phyloP scores from a whole-genome alignment of 2,113 vertebrate species.

The Phainopepla nitens region DNA sequence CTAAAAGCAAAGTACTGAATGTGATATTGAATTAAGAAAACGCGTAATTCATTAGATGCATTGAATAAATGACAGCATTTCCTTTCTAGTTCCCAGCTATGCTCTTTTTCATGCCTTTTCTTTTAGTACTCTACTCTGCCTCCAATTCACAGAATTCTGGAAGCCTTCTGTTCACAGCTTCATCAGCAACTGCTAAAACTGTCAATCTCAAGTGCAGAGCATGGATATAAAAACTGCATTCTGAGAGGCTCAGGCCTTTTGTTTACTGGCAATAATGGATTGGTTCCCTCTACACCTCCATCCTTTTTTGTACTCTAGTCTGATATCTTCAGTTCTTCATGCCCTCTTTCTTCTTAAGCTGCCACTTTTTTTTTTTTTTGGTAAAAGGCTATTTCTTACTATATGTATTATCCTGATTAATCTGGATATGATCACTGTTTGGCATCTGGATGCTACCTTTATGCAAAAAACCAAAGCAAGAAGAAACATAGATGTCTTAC shows the following conservation, averaged over 20 bases:
- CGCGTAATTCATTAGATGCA: fast-evolving
- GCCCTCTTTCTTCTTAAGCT: neutral
- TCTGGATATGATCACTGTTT: neutral
- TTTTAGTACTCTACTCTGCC: neutral
- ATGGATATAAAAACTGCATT: neutral
- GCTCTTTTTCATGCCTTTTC: neutral
- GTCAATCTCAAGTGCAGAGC: neutral
- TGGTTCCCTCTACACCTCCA: neutral
- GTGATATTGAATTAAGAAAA: neutral
- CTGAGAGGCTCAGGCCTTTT: neutral
- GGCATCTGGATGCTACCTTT: neutral
- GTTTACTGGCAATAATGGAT: neutral
- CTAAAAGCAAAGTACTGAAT: neutral
- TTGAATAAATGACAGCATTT: neutral
- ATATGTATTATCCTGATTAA: neutral
- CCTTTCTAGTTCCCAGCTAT: neutral
- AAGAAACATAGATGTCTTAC: constrained; percentile 32
- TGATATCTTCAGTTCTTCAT: neutral
- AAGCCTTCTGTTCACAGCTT: neutral
- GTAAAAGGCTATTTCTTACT: neutral
- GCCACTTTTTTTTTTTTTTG: neutral
- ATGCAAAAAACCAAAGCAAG: neutral
- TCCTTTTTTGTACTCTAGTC: neutral
- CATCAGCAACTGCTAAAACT: neutral
- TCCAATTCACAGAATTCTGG: neutral